Evolutionary conservation across 2,797 vertebrate genomes (phyloP).

Genomic region (Crossoptilon crossoptilon): DNA sequence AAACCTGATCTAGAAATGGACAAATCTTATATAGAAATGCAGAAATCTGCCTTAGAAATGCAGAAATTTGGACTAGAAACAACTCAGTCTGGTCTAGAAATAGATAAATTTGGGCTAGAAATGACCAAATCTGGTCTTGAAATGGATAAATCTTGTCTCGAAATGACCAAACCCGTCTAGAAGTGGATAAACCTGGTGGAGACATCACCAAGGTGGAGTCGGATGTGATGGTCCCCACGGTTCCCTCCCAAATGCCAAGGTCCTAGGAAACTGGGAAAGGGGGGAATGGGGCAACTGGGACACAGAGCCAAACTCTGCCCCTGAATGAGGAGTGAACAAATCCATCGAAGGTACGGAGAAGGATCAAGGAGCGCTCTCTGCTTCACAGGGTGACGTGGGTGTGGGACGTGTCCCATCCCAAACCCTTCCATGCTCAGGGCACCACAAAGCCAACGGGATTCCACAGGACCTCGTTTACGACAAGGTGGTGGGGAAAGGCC

Average conservation of each 20-base stretch:
- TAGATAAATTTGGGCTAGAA: no score
- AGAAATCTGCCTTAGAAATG: no score
- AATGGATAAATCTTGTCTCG: no score
- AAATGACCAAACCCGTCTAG: no score
- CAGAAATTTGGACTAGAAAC: no score
- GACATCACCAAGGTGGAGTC: background rate
- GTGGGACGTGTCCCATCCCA: background rate
- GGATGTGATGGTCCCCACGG: no score
- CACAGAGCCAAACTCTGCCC: background rate
- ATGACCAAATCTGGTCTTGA: no score
- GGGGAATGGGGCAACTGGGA: background rate
- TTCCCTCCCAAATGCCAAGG: no score
- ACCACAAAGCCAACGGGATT: rapidly evolving
- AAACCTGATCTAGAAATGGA: background rate
- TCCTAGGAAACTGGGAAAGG: background rate
- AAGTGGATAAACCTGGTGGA: no score
- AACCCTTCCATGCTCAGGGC: background rate
- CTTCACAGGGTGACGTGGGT: background rate
- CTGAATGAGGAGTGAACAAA: background rate
- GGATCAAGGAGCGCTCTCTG: background rate
- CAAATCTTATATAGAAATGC: background rate
- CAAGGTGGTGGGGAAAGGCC: background rate
- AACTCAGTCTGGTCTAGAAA: no score
- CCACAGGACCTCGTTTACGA: rapidly evolving
- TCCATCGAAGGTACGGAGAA: background rate